Conservation (phyloP, 1,140 invertebrate genomes). For the Oncopodura yosiiana region DNA sequence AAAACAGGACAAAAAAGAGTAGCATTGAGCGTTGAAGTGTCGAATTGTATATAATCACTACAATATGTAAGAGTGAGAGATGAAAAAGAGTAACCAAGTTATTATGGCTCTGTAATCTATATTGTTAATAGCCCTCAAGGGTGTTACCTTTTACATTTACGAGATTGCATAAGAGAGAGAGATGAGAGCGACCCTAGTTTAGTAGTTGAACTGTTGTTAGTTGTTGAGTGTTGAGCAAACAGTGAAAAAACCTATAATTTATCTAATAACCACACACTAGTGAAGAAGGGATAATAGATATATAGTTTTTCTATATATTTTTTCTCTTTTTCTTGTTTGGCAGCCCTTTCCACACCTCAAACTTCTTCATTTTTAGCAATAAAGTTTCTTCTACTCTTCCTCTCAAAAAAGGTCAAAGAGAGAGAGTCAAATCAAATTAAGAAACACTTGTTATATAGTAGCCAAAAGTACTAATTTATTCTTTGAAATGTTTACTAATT, state of each 20-base stretch:
- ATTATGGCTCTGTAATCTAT: constrained; percentile 22
- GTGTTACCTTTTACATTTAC: constrained; percentile 20
- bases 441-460: no score
- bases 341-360: not conserved
- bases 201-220: not conserved
- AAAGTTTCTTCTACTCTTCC: constrained; percentile 8
- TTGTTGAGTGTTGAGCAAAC: constrained; percentile 13
- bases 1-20: no score
- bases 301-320: no score
- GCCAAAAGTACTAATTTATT: no score
- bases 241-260: constrained; percentile 33
- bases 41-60: no score
- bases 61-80: not conserved
- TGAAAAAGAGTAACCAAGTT: not conserved
- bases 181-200: not conserved
- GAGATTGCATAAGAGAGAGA: not conserved
- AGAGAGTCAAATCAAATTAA: no score
- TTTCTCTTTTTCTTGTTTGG: constrained; percentile 2
- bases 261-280: constrained; percentile 23
- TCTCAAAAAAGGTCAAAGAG: no score
- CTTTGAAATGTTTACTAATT: no score
- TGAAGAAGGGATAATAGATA: no score
- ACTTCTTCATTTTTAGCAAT: constrained; percentile 14
- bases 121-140: constrained; percentile 34
- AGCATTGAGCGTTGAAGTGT: no score